Conservation (phyloP, 2,797 vertebrate species). For the Cyclura pinguis region DNA sequence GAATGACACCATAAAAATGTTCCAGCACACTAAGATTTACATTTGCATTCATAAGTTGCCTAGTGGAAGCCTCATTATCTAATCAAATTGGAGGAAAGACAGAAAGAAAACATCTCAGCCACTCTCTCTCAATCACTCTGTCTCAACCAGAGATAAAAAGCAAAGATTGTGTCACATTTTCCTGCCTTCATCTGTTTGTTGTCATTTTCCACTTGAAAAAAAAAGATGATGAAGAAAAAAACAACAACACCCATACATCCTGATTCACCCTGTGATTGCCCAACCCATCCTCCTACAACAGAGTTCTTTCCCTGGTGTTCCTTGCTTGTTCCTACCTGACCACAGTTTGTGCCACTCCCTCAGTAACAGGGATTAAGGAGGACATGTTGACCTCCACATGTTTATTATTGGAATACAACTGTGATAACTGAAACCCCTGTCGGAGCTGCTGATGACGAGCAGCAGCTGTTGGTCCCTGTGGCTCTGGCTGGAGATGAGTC, state of each 20-base stretch:
- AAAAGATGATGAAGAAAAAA: background rate
- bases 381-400: background rate
- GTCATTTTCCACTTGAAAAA: constrained; percentile 39
- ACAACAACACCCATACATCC: background rate
- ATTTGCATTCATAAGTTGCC: constrained; percentile 16
- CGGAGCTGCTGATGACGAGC: no score
- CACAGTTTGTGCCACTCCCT: background rate
- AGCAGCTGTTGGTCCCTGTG: no score
- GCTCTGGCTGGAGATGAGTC: no score
- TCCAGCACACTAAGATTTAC: constrained; percentile 27
- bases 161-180: constrained; percentile 21
- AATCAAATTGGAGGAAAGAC: constrained; percentile 28
- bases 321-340: background rate
- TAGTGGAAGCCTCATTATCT: constrained; percentile 23
- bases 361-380: background rate
- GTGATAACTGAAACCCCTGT: no score
- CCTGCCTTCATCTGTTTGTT: constrained; percentile 1
- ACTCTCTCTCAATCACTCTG: constrained; percentile 9
- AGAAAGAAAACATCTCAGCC: constrained; percentile 12
- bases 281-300: background rate
- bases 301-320: background rate
- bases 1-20: constrained; percentile 31
- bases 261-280: background rate
- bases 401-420: background rate
- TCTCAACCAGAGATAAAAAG: constrained; percentile 12